These are phyloP conservation scores for Bursaphelenchus okinawaensis DNA, from an alignment of 2,888 invertebrate genomes.

Conservation along the genomic window DNA sequence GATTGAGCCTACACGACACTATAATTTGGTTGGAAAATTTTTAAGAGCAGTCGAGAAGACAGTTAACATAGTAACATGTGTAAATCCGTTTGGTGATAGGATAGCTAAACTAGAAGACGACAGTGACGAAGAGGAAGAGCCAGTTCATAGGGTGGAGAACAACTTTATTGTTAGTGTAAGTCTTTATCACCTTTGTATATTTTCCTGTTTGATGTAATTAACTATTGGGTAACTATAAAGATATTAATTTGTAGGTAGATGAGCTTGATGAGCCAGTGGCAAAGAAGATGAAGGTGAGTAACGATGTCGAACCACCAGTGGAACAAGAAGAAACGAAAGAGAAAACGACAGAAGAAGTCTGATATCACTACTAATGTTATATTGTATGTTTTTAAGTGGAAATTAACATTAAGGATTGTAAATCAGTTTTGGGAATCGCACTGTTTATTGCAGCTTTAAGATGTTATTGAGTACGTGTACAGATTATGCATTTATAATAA, in stretches of 20 bases:
- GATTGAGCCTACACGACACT: slow-evolving; percentile 83
- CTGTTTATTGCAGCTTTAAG: too few species aligned
- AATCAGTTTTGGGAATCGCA: too few species aligned
- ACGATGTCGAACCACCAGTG: too few species aligned
- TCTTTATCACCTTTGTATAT: background rate
- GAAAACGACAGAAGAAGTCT: background rate
- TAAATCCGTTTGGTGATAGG: slow-evolving; percentile 34
- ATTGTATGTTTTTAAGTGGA: too few species aligned
- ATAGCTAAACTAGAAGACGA: slow-evolving; percentile 26
- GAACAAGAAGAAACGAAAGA: too few species aligned
- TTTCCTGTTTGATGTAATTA: background rate
- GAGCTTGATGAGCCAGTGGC: slow-evolving; percentile 28
- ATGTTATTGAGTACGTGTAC: too few species aligned
- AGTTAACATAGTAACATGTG: slow-evolving; percentile 44
- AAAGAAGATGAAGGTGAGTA: background rate
- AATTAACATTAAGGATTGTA: too few species aligned
- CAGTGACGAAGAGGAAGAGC: slow-evolving; percentile 16
- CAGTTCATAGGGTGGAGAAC: slow-evolving; percentile 25
- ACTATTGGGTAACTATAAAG: background rate
- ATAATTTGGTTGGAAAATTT: slow-evolving; percentile 89
- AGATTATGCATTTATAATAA: too few species aligned
- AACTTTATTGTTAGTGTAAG: slow-evolving; percentile 31
- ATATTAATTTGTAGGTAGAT: slow-evolving; percentile 21
- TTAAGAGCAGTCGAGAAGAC: slow-evolving; percentile 88
- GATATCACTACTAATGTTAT: background rate